A percentile compares a stretch with the other conserved stretches of the same genome.
phyloP scores from a whole-genome alignment of 2,797 vertebrate genomes.

The Typhlichthys subterraneus region DNA sequence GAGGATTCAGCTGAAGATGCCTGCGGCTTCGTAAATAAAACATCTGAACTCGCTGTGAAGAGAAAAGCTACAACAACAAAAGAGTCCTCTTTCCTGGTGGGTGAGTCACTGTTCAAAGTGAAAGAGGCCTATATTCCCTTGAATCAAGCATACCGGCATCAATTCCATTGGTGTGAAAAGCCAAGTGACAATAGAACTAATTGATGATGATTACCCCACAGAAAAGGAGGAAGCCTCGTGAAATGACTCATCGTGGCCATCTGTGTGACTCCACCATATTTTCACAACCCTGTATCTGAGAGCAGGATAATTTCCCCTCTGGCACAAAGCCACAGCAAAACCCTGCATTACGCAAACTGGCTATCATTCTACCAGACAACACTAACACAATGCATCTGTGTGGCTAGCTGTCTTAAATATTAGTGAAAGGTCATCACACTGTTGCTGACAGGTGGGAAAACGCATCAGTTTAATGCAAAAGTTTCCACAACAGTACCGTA shows the following conservation, averaged over 20 bases:
- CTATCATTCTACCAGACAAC: constrained; percentile 32
- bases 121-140: constrained; percentile 49
- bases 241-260: constrained; percentile 65
- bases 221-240: constrained; percentile 63
- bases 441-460: constrained; percentile 45
- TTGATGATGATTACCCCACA: constrained; percentile 70
- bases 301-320: constrained; percentile 61
- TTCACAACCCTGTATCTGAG: constrained; percentile 49
- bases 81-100: constrained; percentile 48
- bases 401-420: constrained; percentile 36
- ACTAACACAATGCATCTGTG: constrained; percentile 62
- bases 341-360: constrained; percentile 38
- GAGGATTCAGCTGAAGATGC: constrained; percentile 55
- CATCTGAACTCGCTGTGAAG: constrained; percentile 55
- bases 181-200: constrained; percentile 66
- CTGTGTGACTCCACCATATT: constrained; percentile 60
- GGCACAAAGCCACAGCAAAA: constrained; percentile 55
- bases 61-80: constrained; percentile 60
- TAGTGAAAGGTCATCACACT: background rate
- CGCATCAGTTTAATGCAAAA: constrained; percentile 46
- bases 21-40: constrained; percentile 67
- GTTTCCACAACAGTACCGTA: too few relatives aligned
- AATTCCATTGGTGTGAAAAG: constrained; percentile 54
- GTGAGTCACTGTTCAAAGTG: constrained; percentile 63
- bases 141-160: constrained; percentile 45